These are phyloP conservation scores for Phocoena phocoena DNA, from an alignment of 2,113 vertebrate species.

Conservation along the genomic window DNA sequence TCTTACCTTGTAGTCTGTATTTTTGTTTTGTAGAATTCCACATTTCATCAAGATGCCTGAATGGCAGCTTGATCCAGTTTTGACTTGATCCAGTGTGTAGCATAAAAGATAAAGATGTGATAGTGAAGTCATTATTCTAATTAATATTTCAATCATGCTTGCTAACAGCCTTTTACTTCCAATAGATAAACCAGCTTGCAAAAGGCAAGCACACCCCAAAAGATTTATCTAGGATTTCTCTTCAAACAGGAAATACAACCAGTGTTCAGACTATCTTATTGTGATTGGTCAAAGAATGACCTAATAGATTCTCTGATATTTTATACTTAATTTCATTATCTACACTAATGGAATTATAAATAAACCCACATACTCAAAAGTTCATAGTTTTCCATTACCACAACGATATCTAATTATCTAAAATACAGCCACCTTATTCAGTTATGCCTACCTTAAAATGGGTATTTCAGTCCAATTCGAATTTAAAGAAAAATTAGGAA, in stretches of 20 bases:
- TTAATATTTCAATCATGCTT: conserved; percentile 42
- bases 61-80: background rate
- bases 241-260: background rate
- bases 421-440: background rate
- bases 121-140: conserved; percentile 32
- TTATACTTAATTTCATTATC: background rate
- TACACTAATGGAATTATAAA: background rate
- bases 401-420: background rate
- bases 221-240: background rate
- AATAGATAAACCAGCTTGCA: background rate
- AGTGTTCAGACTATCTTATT: background rate
- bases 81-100: conserved; percentile 23
- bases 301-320: background rate
- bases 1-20: background rate
- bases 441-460: background rate
- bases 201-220: background rate
- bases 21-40: background rate
- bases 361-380: background rate
- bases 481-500: background rate
- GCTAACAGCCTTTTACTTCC: background rate
- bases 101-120: conserved; percentile 6
- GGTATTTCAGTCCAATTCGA: background rate
- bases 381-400: background rate
- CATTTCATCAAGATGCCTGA: background rate
- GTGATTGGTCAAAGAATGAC: background rate